Base-by-base conservation (phyloP, 2,888 invertebrate species). In the Cephonodes hylas region DNA sequence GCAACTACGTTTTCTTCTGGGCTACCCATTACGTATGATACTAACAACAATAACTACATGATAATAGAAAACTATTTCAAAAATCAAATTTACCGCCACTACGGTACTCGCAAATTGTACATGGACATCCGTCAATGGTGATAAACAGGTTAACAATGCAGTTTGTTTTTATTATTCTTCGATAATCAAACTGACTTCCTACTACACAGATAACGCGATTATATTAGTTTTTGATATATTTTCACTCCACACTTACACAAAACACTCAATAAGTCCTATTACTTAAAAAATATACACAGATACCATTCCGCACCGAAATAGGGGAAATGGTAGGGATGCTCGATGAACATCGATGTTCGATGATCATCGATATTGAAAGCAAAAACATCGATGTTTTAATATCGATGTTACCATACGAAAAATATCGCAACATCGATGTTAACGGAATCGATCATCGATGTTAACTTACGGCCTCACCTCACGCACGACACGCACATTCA, bases 121-220 rank as follows among this genome's bases (percentile, higher is more conserved):
- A 90, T 89, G 89, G 89, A 89, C 89, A 89, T 90, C 91, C 89
- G 91, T 89, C 90, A 91, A 88, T 86, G 78, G 85, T 84, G 89
- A 85, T 91, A 91, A 90, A 91, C 91, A 91, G 91, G 89, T 87
- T 88, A 87, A 78, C 83, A 87, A 87, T 81, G 81, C 79, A 83
- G 80, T 85, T 81, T 83, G 81, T 80, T 80, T 75, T 72, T 75
- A 71, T 65, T 73, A 72, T 62, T 45, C 70, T 61, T 68, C 63
- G 62, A 64, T 62, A 58, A 64, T 65, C 44, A 58, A 66, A 66
- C 63, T 63, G 60, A 64, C 46, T 62, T 63, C 31, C 65, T 38
- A 64, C 45, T 58, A 46, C 60, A 64, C 63, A 59, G 60, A 67
- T 34, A 59, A 67, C 60, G 22, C 46, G 60, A 64, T 68, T 61